phyloP scores from a whole-genome alignment of 2,888 invertebrate species.

The Adineta ricciae region DNA sequence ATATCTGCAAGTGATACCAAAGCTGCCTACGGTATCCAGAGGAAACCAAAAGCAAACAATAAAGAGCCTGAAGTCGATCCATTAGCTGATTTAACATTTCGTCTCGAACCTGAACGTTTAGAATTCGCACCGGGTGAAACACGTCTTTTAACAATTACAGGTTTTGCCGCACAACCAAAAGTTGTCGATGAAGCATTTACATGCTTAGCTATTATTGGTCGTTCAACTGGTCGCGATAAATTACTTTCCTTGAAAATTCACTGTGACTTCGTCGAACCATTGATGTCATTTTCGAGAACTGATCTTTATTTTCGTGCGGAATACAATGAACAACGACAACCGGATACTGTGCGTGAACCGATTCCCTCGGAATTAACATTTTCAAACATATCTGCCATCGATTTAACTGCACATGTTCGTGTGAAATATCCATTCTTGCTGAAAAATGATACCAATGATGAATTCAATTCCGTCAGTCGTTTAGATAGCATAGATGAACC shows the following conservation, averaged over 20 bases:
- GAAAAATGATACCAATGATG: neutral
- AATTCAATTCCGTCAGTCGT: neutral
- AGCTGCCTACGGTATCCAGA: neutral
- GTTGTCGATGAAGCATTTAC: conserved; percentile 44
- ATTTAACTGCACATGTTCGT: conserved; percentile 42
- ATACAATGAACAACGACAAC: conserved; percentile 37
- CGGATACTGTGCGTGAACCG: neutral
- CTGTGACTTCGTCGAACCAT: conserved; percentile 48
- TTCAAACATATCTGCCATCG: conserved; percentile 46
- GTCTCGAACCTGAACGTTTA: conserved; percentile 45
- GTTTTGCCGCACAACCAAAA: conserved; percentile 45
- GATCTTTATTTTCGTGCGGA: conserved; percentile 47
- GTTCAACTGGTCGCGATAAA: conserved; percentile 49
- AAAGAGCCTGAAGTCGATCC: conserved; percentile 12
- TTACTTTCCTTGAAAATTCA: conserved; percentile 48
- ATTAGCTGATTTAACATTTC: neutral
- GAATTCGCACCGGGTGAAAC: conserved; percentile 48
- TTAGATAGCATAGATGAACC: neutral
- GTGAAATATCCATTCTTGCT: conserved; percentile 42
- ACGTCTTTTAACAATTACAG: conserved; percentile 43
- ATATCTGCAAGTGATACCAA: conserved; percentile 42
- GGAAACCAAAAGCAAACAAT: neutral
- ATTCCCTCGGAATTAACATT: conserved; percentile 38
- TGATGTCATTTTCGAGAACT: conserved; percentile 48
- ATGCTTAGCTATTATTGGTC: conserved; percentile 49